phyloP scores from a whole-genome alignment of 2,888 invertebrate species.

The Melinaea marsaeus region DNA sequence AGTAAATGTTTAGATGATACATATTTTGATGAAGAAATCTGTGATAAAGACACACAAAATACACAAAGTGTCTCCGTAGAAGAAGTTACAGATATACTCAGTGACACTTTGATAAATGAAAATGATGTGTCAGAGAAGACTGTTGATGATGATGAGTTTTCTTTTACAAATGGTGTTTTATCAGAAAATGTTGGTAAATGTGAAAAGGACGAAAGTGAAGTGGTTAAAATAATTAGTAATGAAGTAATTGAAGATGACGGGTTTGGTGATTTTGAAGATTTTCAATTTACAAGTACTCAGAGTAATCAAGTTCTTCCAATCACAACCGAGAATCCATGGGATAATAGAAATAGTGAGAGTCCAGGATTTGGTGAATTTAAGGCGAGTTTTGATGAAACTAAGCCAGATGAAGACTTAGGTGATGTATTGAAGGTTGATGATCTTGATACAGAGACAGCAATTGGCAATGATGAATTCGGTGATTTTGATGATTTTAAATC shows the following conservation, averaged over 20 bases:
- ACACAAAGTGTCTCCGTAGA: constrained; percentile 15
- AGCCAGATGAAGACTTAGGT: constrained; percentile 5
- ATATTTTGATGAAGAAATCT: constrained; percentile 15
- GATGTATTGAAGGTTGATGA: constrained; percentile 24
- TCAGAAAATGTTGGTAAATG: constrained; percentile 40
- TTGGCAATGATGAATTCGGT: constrained; percentile 71
- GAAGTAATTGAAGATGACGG: constrained; percentile 25
- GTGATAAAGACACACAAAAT: constrained; percentile 13
- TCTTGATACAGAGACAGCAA: constrained; percentile 4
- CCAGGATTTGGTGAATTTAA: constrained; percentile 58
- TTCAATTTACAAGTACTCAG: constrained; percentile 56
- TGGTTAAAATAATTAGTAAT: background rate
- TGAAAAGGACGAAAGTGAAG: constrained; percentile 35
- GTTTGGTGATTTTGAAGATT: constrained; percentile 76
- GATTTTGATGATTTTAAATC: constrained; percentile 77
- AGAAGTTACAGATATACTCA: constrained; percentile 10
- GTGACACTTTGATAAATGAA: constrained; percentile 13
- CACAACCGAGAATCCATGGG: constrained; percentile 61
- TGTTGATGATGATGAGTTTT: constrained; percentile 11
- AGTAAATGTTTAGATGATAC: constrained; percentile 18
- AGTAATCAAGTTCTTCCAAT: constrained; percentile 39
- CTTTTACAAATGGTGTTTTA: constrained; percentile 19
- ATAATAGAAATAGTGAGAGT: constrained; percentile 41
- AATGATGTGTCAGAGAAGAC: constrained; percentile 15
- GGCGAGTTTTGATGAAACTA: constrained; percentile 53